Conservation (phyloP, 2,113 vertebrate genomes). For the Callopanchax toddi region DNA sequence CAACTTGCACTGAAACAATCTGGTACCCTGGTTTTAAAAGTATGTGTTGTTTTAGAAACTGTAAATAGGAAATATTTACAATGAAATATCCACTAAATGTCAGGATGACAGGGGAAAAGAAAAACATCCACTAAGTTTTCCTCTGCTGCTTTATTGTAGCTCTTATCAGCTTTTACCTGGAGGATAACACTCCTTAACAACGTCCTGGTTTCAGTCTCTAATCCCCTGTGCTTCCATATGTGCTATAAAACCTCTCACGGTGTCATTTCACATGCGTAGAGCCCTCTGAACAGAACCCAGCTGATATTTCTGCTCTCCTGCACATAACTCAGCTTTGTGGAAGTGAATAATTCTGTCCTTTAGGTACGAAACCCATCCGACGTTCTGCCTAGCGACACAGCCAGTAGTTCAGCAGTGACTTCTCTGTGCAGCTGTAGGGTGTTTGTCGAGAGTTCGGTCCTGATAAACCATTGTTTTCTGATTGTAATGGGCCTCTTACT, state of each 20-base stretch:
- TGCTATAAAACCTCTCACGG: conserved; percentile 18
- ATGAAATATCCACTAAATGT: no score
- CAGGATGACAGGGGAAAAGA: background rate
- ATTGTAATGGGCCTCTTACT: conserved; percentile 4
- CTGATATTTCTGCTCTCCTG: background rate
- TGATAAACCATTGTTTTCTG: background rate
- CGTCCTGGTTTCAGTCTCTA: conserved; percentile 24
- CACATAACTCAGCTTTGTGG: conserved; percentile 10
- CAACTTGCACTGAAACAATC: background rate
- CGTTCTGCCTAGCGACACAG: background rate
- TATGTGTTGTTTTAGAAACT: no score
- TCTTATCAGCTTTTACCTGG: background rate
- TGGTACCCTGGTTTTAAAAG: background rate
- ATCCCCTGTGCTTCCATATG: background rate
- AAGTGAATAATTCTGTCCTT: conserved; percentile 13
- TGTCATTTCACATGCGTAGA: conserved; percentile 11
- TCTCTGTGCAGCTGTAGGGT: background rate
- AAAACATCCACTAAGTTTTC: background rate
- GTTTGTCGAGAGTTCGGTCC: background rate
- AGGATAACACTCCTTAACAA: conserved; percentile 12
- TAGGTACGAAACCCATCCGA: background rate
- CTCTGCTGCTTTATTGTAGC: background rate
- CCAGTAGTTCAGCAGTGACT: background rate
- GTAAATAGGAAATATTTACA: no score
- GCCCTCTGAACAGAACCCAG: background rate